Evolutionary conservation across 2,888 invertebrate genomes (phyloP), one percentile per base, ranked within the genome.

Genomic region (Mythimna impura): DNA sequence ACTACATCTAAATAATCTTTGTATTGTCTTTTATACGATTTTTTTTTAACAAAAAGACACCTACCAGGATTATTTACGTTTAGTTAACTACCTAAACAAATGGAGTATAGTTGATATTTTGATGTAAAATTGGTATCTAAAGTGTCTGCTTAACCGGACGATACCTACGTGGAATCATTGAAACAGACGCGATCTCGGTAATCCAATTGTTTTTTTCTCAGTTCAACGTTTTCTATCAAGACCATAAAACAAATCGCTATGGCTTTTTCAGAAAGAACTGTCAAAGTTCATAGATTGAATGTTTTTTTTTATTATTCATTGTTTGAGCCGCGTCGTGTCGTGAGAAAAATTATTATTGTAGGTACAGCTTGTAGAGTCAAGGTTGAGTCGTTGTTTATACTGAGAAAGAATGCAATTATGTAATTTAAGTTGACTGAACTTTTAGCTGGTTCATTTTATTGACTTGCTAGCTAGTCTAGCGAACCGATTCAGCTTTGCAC

Each of bases 361-460:
- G 73, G 22, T 64, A 54, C 66, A n/a, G 43, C 40, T 64, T 67
- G 7, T 61, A 52, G 36, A 69, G 86, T 84, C 86, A 86, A 86
- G 85, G 86, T 82, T 78, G 54, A 52, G 71, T 73, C n/a, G 52
- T 68, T 76, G 70, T 82, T 85, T 74, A 62, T 58, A 71, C 54
- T n/a, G 58, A 54, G 34, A 75, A 71, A 52, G 6, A 67, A 50
- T 68, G 54, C 57, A 55, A 80, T 62, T 78, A 66, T 76, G 55
- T 65, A 70, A 71, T 67, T 71, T 25, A 65, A 81, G 72, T 69
- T 81, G 25, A 69, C 0, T 83, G 73, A 82, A 73, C 81, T 82
- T 71, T 67, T 58, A 40, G 8, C 2, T 50, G 5, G 14, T 34
- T 20, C 5, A 14, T 55, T 47, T 61, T 58, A 17, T 50, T 43